These are phyloP conservation scores for Entomobrya proxima DNA, from an alignment of 2,888 invertebrate species.

Conservation along the genomic window DNA sequence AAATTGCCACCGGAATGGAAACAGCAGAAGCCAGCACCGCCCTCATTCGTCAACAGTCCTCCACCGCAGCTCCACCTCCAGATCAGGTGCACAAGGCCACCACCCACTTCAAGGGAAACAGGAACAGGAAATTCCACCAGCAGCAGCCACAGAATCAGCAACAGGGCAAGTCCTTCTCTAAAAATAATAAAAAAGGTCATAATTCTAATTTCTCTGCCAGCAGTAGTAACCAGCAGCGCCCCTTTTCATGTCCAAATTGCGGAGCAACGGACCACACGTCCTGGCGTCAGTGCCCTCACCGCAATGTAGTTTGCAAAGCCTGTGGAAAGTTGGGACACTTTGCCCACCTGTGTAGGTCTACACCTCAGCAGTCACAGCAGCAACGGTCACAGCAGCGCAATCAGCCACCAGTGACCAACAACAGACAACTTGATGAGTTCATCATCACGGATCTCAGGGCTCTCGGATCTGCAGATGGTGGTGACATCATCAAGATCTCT, in stretches of 20 bases:
- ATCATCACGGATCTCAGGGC: no score
- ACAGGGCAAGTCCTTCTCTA: background rate
- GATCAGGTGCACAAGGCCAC: background rate
- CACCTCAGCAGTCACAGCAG: background rate
- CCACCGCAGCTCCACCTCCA: background rate
- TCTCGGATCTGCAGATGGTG: no score
- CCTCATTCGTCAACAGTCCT: constrained; percentile 6
- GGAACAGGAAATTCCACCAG: background rate
- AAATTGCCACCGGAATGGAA: constrained; percentile 14
- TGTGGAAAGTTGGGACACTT: constrained; percentile 55
- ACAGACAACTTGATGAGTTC: background rate
- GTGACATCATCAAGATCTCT: background rate
- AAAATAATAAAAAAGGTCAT: background rate
- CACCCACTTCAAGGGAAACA: no score
- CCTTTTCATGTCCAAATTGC: background rate
- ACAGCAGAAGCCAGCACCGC: constrained; percentile 39
- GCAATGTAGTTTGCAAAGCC: constrained; percentile 3
- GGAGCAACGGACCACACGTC: background rate
- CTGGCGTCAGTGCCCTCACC: constrained; percentile 6
- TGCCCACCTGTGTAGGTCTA: background rate
- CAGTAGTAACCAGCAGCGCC: background rate
- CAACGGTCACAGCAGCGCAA: background rate
- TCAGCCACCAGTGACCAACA: background rate
- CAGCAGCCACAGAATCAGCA: background rate
- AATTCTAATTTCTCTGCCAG: background rate